phyloP scores from a whole-genome alignment of 2,888 invertebrate genomes.

The Dexiosoma caninum region DNA sequence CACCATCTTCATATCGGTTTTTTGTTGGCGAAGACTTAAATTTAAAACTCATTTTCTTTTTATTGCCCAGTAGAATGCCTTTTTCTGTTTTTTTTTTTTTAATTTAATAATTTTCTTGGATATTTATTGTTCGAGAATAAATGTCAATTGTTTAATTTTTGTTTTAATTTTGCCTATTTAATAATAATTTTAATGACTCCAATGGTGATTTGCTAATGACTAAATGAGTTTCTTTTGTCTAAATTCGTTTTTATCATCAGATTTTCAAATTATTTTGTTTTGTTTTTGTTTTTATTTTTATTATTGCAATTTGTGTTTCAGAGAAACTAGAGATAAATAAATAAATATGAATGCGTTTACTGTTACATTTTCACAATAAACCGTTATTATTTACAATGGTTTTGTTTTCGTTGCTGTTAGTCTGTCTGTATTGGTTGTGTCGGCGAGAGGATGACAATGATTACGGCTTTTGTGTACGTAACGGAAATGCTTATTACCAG shows the following conservation, averaged over 20 bases:
- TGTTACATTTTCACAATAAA: background rate
- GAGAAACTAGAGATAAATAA: no score
- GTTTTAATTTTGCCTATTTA: no score
- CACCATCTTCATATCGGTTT: background rate
- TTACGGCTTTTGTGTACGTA: conserved; percentile 17
- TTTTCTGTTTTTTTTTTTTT: no score
- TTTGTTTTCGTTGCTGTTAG: no score
- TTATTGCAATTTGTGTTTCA: background rate
- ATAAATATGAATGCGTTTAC: background rate
- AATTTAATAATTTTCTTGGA: background rate
- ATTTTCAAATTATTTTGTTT: no score
- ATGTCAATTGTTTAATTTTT: background rate
- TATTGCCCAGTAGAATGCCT: conserved; percentile 1
- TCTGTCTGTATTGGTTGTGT: background rate
- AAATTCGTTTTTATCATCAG: background rate
- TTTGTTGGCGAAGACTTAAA: background rate
- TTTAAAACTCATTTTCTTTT: conserved; percentile 25
- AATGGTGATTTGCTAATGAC: conserved; percentile 1
- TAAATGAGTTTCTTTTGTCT: conserved; percentile 25
- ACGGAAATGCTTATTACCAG: conserved; percentile 53
- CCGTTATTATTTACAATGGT: background rate
- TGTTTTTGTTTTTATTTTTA: background rate
- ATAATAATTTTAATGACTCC: background rate
- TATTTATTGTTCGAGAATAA: background rate
- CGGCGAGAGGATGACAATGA: background rate